Conservation (phyloP, 2,888 invertebrate genomes). For the Polietes domitor region DNA sequence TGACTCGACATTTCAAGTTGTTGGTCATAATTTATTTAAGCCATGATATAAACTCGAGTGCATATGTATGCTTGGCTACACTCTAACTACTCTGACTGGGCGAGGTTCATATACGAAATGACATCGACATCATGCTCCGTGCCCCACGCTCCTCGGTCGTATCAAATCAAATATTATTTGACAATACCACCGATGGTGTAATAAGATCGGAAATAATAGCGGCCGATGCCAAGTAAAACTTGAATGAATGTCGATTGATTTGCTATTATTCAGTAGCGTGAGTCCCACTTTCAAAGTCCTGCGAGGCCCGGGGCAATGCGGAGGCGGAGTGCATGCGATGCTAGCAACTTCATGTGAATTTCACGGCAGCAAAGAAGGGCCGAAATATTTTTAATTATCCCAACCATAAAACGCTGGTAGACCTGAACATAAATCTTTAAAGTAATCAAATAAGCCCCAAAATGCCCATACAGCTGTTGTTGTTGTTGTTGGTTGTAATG, state of each 20-base stretch:
- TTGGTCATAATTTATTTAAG: slow-evolving; percentile 65
- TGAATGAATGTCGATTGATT: background rate
- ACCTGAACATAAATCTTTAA: slow-evolving; percentile 53
- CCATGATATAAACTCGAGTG: slow-evolving; percentile 53
- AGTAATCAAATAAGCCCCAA: slow-evolving; percentile 51
- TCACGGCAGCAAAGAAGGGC: background rate
- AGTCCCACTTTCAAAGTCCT: background rate
- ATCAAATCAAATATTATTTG: too few species aligned
- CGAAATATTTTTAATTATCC: slow-evolving; percentile 48
- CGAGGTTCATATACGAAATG: slow-evolving; percentile 6
- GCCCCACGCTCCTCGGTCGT: too few species aligned
- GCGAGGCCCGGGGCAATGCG: background rate
- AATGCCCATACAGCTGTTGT: slow-evolving; percentile 10
- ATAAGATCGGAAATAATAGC: background rate
- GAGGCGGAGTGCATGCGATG: too few species aligned
- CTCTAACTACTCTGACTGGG: slow-evolving; percentile 14
- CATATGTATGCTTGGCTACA: slow-evolving; percentile 46
- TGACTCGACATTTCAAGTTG: slow-evolving; percentile 51
- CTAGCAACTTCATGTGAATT: background rate
- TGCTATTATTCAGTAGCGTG: background rate
- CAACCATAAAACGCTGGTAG: slow-evolving; percentile 44
- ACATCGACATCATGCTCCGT: background rate
- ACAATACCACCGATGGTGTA: too few species aligned
- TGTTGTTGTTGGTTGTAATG: background rate
- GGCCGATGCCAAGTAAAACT: background rate